phyloP scores from a whole-genome alignment of 2,113 vertebrate species.

The Hyla sarda region DNA sequence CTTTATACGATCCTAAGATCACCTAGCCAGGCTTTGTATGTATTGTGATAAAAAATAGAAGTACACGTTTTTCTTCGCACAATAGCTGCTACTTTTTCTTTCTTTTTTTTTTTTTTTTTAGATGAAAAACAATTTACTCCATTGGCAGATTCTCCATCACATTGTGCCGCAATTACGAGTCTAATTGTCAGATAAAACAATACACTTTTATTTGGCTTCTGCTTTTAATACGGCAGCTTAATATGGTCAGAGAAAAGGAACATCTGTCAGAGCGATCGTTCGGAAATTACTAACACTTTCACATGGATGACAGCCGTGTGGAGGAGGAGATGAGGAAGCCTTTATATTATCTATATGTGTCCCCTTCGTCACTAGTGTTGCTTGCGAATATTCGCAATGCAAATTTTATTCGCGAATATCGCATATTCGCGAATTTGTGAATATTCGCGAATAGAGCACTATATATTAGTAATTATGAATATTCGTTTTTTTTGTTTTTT shows the following conservation, averaged over 20 bases:
- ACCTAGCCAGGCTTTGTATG: not conserved
- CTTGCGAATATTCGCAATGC: no score
- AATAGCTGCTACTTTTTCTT: not conserved
- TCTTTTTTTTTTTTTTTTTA: not conserved
- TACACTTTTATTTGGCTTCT: slow-evolving; percentile 23
- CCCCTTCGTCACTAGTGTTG: not conserved
- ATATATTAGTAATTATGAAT: no score
- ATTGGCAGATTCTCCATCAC: not conserved
- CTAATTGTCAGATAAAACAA: slow-evolving; percentile 38
- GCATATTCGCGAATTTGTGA: no score
- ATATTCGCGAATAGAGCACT: no score
- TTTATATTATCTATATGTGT: not conserved
- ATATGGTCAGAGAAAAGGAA: slow-evolving; percentile 21
- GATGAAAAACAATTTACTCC: not conserved
- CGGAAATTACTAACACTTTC: not conserved
- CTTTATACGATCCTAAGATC: not conserved
- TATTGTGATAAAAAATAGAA: not conserved
- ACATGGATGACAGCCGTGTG: not conserved
- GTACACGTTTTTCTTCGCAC: not conserved
- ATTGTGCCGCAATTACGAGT: not conserved
- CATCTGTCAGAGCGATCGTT: slow-evolving; percentile 13
- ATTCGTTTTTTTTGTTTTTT: no score
- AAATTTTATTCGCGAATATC: no score
- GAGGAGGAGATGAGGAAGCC: not conserved
- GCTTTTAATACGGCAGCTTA: not conserved